A percentile compares a stretch with the other conserved stretches of the same genome.
These are phyloP conservation scores for Balanococcus diminutus DNA, from an alignment of 2,888 invertebrate species.

Conservation along the genomic window DNA sequence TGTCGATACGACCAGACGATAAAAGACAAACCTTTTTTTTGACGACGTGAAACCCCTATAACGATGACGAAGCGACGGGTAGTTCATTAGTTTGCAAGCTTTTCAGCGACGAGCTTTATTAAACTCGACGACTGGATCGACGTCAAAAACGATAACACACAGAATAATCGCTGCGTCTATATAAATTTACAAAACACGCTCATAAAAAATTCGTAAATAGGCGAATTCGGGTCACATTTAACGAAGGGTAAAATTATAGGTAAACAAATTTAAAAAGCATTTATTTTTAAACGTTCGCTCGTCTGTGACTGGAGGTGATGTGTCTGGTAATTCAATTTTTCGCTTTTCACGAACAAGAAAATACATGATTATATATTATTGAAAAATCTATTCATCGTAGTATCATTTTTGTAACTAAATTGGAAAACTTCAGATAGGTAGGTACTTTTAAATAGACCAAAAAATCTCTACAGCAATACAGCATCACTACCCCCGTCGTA, in stretches of 20 bases:
- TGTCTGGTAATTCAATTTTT: neutral
- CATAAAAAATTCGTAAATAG: slow-evolving; percentile 17
- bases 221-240: slow-evolving; percentile 9
- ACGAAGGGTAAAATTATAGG: slow-evolving; percentile 28
- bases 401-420: too few species aligned
- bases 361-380: neutral
- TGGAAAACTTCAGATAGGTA: too few species aligned
- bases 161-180: neutral
- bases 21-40: neutral
- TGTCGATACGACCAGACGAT: neutral
- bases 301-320: neutral
- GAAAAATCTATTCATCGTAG: neutral
- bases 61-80: neutral
- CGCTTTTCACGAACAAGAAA: neutral
- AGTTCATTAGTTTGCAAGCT: neutral
- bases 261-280: slow-evolving; percentile 15
- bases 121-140: neutral
- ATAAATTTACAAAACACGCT: neutral
- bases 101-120: neutral
- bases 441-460: too few species aligned
- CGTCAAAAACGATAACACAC: neutral
- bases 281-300: neutral
- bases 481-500: too few species aligned
- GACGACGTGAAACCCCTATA: neutral
- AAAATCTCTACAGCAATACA: too few species aligned